phyloP scores from a whole-genome alignment of 2,113 vertebrate species.

The Hippocampus abdominalis region DNA sequence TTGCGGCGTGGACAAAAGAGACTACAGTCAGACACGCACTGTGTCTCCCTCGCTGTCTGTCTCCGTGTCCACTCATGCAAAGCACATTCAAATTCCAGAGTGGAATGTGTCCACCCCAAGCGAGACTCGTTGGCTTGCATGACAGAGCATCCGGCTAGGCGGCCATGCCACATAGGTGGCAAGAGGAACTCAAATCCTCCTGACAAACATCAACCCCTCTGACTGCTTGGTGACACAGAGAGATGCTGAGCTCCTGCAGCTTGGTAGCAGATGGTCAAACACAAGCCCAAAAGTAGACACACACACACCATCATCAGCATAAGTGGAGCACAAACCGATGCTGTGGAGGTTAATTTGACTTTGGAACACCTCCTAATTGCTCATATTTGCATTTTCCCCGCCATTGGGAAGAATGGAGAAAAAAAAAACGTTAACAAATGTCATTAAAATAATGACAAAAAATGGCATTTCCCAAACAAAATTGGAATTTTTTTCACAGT shows the following conservation, averaged over 20 bases:
- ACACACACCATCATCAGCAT: too few species aligned
- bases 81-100: not conserved
- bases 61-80: constrained; percentile 1
- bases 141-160: too few species aligned
- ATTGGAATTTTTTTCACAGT: too few species aligned
- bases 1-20: not conserved
- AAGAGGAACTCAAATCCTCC: too few species aligned
- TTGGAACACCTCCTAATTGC: too few species aligned
- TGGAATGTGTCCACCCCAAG: not conserved
- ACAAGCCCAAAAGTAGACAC: constrained; percentile 17
- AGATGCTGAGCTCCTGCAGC: constrained; percentile 52
- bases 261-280: constrained; percentile 56
- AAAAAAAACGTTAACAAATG: too few species aligned
- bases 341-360: too few species aligned
- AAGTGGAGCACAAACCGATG: too few species aligned
- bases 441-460: too few species aligned
- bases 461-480: too few species aligned
- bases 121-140: not conserved
- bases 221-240: not conserved
- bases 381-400: too few species aligned
- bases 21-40: not conserved
- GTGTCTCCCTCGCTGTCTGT: not conserved
- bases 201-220: not conserved
- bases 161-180: not conserved
- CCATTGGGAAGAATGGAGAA: too few species aligned